Conservation (phyloP, 2,797 vertebrate genomes). For the Glossophaga mutica region DNA sequence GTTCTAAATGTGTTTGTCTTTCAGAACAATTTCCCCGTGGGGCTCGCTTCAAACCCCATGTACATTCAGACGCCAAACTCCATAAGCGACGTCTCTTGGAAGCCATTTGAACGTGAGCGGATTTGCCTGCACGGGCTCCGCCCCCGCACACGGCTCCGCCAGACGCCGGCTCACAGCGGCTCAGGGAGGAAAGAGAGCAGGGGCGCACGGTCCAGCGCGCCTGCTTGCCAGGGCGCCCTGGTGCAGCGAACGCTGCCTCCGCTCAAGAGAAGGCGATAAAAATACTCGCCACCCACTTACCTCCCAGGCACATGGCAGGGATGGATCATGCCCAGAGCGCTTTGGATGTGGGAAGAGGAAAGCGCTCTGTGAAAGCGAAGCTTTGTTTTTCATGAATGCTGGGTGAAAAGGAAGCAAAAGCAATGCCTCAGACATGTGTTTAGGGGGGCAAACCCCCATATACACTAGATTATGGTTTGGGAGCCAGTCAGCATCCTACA, state of each 20-base stretch:
- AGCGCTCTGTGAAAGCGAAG: conserved; percentile 33
- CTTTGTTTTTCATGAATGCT: neutral
- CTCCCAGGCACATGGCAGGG: conserved; percentile 4
- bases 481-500: neutral
- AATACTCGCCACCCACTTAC: conserved; percentile 62
- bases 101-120: neutral
- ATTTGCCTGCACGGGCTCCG: neutral
- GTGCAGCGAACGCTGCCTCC: neutral
- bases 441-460: neutral
- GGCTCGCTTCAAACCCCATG: conserved; percentile 10
- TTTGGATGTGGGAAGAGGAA: conserved; percentile 18
- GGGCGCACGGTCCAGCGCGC: neutral
- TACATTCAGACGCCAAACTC: neutral
- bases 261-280: conserved; percentile 53
- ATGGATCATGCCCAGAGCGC: conserved; percentile 15
- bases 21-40: neutral
- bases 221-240: neutral
- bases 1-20: conserved; percentile 2
- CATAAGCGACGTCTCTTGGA: neutral
- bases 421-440: neutral
- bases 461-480: neutral
- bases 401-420: neutral
- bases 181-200: neutral
- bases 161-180: neutral
- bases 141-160: neutral